Evolutionary conservation across 2,113 vertebrate species (phyloP), one percentile per base, ranked within the genome.

Genomic region (Hemiprocne comata): DNA sequence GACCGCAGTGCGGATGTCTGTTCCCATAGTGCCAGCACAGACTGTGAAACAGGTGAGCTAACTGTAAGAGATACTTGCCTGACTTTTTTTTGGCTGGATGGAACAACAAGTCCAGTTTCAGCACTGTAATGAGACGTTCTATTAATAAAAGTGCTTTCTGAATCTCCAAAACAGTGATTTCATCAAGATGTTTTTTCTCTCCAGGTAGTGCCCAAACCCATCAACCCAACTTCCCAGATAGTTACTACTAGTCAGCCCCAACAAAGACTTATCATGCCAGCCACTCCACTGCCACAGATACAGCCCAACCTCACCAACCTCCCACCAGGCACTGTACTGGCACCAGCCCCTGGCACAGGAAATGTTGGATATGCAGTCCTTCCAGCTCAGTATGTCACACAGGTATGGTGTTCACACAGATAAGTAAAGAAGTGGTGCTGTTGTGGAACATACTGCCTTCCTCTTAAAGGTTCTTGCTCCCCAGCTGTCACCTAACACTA

Each of bases 211-310:
- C 98, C 99, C 18, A 99, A 99, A 94, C 98, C 99, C 6, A 95
- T 99, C 76, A 98, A 98, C 50, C 97, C 98, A 51, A 78, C 98
- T 60, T 95, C 99, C 40, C 99, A 99, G 78, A 98, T 99, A 29
- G 98, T 99, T n/a, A 99, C 98, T 80, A 98, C 98, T 31, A 98
- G 98, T 90, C 99, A 99, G 96, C 98, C 98, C 18, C 99, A 99
- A 88, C 99, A 99, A 65, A 98, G 99, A 50, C 99, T 99, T 42
- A 99, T 99, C 95, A 99, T 99, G 99, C 99, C 99, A 42, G 99
- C 99, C 36, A 99, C 99, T 7, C 98, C 99, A 38, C 98, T 99
- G 75, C 99, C 99, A 46, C 99, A 99, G 96, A 99, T 99, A 86
- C 99, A 99, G 94, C 99, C 99, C 79, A 99, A 99, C 97, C 99